A percentile compares a stretch with the other conserved stretches of the same genome.
These are phyloP conservation scores for Pilophorus perplexus DNA, from an alignment of 2,888 invertebrate species.

Conservation along the genomic window DNA sequence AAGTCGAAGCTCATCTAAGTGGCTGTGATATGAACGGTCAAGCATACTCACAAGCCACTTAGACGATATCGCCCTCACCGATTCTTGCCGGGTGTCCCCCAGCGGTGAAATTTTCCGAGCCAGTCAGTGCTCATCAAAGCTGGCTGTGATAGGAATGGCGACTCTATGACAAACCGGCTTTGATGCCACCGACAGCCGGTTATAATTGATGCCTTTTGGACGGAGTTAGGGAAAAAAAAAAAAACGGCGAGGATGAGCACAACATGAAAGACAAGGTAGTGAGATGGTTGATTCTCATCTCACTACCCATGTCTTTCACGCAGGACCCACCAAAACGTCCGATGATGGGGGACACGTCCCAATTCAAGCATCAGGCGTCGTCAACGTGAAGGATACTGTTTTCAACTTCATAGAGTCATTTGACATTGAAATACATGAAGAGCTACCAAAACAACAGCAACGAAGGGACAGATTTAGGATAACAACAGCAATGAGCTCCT, in stretches of 20 bases:
- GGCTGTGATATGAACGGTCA: conserved; percentile 87
- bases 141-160: conserved; percentile 77
- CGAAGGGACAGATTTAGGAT: no score
- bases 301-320: conserved; percentile 99
- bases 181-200: conserved; percentile 62
- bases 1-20: conserved; percentile 83
- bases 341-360: no score
- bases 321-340: no score
- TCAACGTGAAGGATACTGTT: no score
- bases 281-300: conserved; percentile 77
- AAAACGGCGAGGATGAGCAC: conserved; percentile 50
- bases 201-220: not conserved
- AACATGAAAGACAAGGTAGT: conserved; percentile 99
- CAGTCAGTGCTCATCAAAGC: conserved; percentile 85
- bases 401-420: no score
- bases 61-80: conserved; percentile 61
- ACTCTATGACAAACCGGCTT: conserved; percentile 78
- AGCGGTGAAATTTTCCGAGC: not conserved
- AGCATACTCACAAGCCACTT: conserved; percentile 80
- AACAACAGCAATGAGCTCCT: no score
- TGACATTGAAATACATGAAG: no score
- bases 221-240: not conserved
- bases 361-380: no score
- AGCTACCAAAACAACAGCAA: no score
- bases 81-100: not conserved